phyloP scores from a whole-genome alignment of 2,113 vertebrate genomes.

The Athene noctua region DNA sequence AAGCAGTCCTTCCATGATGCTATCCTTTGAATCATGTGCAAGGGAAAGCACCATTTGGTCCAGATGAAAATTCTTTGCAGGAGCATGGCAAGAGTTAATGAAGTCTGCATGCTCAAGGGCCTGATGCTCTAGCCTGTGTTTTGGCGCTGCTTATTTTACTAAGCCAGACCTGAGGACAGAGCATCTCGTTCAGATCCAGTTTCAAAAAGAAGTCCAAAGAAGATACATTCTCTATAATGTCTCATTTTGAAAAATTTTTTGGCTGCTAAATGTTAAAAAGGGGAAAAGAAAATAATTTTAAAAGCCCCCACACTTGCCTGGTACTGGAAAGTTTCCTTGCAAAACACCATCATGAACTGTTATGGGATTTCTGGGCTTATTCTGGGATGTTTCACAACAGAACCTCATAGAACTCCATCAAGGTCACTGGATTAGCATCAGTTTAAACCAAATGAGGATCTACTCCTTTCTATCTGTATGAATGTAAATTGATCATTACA shows the following conservation, averaged over 20 bases:
- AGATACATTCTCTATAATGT: background rate
- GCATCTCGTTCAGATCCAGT: background rate
- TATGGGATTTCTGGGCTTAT: background rate
- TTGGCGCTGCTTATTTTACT: background rate
- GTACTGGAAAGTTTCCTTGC: background rate
- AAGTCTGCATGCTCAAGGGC: background rate
- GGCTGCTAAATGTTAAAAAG: background rate
- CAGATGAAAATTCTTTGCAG: background rate
- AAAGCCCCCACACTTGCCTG: accelerated
- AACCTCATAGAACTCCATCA: background rate
- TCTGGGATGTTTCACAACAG: background rate
- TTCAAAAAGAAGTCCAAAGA: background rate
- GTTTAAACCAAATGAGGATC: background rate
- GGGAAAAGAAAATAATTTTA: background rate
- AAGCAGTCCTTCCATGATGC: background rate
- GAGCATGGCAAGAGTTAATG: background rate
- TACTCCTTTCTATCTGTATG: background rate
- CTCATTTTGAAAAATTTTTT: background rate
- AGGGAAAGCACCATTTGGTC: background rate
- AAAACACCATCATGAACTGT: background rate
- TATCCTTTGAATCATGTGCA: background rate
- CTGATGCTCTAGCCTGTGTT: background rate
- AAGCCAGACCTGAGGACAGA: background rate
- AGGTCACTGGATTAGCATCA: background rate
- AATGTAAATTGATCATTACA: background rate